These are phyloP conservation scores for Papio anubis DNA, from an alignment of 2,113 vertebrate genomes.

Conservation along the genomic window DNA sequence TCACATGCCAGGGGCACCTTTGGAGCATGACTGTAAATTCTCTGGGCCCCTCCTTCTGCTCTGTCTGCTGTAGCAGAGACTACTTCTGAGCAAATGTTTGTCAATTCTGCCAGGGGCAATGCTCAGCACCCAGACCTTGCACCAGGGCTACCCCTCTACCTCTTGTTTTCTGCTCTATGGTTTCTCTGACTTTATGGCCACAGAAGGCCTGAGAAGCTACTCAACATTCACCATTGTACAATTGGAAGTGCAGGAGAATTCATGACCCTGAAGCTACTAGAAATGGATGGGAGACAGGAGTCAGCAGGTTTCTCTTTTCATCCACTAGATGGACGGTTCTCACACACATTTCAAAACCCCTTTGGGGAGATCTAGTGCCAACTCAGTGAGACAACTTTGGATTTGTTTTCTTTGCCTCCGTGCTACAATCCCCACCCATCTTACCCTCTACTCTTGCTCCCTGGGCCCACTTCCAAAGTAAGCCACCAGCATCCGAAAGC, in stretches of 20 bases:
- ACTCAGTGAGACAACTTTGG: neutral
- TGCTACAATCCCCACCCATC: fast-evolving
- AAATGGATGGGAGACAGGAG: neutral
- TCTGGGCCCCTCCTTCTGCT: neutral
- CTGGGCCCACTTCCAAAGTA: neutral
- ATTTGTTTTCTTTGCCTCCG: neutral
- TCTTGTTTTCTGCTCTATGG: neutral
- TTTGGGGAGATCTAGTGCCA: neutral
- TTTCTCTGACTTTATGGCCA: neutral
- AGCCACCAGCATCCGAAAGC: neutral
- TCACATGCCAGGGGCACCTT: too few relatives aligned
- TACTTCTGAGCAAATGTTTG: neutral
- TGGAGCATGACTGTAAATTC: too few relatives aligned
- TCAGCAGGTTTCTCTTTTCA: too few relatives aligned
- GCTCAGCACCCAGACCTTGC: fast-evolving
- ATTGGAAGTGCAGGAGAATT: neutral
- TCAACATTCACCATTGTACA: fast-evolving
- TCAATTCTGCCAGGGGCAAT: fast-evolving
- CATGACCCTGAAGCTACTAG: too few relatives aligned
- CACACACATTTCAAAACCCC: neutral
- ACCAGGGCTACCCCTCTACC: neutral
- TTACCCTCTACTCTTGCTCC: neutral
- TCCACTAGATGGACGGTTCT: neutral
- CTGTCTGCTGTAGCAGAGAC: neutral
- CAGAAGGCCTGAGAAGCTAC: fast-evolving